These are phyloP conservation scores for Rhagologus leucostigma DNA, from an alignment of 2,113 vertebrate genomes.

Conservation along the genomic window DNA sequence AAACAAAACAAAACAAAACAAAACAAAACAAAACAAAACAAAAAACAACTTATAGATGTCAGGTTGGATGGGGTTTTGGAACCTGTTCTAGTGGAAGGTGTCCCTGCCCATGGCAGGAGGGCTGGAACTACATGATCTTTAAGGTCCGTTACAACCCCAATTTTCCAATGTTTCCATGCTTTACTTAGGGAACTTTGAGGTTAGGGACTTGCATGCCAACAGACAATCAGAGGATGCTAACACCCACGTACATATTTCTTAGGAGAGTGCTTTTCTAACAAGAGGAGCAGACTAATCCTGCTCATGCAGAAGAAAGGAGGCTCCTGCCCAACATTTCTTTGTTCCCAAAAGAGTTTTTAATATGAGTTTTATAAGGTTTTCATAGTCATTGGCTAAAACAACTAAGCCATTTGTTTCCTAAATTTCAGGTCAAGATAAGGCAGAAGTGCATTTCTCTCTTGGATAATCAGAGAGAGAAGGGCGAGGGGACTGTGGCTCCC, in stretches of 20 bases:
- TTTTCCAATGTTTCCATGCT: neutral
- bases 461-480: neutral
- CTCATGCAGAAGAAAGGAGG: neutral
- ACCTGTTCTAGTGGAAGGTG: neutral
- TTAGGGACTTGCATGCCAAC: neutral
- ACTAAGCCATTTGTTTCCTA: neutral
- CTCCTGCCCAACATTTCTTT: neutral
- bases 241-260: fast-evolving
- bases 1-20: neutral
- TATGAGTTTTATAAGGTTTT: neutral
- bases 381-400: neutral
- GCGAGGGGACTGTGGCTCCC: neutral
- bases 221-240: neutral
- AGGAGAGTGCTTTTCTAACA: neutral
- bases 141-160: neutral
- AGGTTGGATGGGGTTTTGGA: neutral
- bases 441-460: neutral
- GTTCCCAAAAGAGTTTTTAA: neutral
- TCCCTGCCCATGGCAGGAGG: neutral
- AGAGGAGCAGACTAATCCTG: neutral
- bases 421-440: neutral
- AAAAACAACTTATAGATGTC: neutral
- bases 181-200: neutral
- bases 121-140: neutral
- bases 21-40: neutral